phyloP scores from a whole-genome alignment of 2,113 vertebrate genomes.

The Equus quagga region DNA sequence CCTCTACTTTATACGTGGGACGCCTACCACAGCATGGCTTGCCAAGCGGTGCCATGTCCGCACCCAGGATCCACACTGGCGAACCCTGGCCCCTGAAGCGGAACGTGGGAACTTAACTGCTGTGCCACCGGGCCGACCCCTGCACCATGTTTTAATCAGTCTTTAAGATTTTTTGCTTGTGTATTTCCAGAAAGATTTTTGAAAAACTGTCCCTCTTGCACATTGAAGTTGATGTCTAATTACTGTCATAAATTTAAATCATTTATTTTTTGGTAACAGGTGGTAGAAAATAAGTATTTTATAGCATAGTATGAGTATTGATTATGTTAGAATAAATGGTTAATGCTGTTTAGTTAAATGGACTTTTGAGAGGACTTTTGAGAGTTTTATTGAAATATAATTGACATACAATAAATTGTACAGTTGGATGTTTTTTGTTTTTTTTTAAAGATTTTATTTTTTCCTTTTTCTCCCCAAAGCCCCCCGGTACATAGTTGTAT shows the following conservation, averaged over 20 bases:
- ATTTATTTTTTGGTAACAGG: slow-evolving; percentile 43
- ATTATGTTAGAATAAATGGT: slow-evolving; percentile 34
- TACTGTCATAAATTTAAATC: slow-evolving; percentile 40
- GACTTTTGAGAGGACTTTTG: slow-evolving; percentile 49
- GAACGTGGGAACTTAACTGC: too few relatives aligned
- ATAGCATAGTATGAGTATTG: neutral
- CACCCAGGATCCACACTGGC: too few relatives aligned
- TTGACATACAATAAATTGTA: neutral
- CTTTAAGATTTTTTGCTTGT: slow-evolving; percentile 2
- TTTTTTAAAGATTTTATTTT: too few relatives aligned
- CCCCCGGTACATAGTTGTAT: too few relatives aligned
- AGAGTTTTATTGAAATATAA: slow-evolving; percentile 16
- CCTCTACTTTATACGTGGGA: too few relatives aligned
- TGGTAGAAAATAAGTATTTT: slow-evolving; percentile 51
- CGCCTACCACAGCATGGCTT: too few relatives aligned
- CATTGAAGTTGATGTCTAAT: slow-evolving; percentile 14
- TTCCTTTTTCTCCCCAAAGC: too few relatives aligned
- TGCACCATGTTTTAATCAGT: neutral
- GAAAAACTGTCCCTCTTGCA: neutral
- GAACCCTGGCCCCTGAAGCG: too few relatives aligned
- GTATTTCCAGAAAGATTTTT: slow-evolving; percentile 20
- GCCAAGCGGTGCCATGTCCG: too few relatives aligned
- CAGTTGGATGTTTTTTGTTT: neutral
- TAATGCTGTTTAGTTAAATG: neutral
- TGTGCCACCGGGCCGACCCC: too few relatives aligned